Conservation (phyloP, 2,113 vertebrate species). For the Crotalus helleri region DNA sequence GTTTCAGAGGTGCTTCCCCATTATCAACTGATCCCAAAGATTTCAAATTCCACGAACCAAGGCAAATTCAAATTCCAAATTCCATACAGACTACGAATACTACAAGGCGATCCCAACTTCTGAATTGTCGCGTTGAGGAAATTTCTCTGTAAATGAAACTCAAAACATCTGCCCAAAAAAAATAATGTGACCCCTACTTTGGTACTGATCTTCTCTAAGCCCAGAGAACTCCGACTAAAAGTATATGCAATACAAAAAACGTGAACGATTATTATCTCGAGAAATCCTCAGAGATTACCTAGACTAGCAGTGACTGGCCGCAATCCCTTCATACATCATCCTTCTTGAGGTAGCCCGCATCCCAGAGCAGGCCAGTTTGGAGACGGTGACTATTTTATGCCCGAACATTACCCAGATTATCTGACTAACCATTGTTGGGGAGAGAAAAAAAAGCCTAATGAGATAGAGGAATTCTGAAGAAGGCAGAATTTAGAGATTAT, state of each 20-base stretch:
- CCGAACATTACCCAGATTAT: not conserved
- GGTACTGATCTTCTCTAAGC: not conserved
- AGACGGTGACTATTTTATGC: not conserved
- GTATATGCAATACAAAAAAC: not conserved
- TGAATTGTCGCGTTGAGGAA: not conserved
- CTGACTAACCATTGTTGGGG: not conserved
- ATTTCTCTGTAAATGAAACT: not conserved
- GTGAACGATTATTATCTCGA: not conserved
- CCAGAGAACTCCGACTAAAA: not conserved
- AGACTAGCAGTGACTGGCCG: not conserved
- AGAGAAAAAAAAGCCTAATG: not conserved
- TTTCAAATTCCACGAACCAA: not conserved
- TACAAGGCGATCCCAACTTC: not conserved
- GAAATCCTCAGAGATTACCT: not conserved
- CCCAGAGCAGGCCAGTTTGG: not conserved
- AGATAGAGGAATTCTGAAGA: not conserved
- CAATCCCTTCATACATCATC: not conserved
- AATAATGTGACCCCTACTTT: not conserved
- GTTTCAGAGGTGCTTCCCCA: not conserved
- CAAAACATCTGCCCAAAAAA: not conserved
- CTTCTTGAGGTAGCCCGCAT: not conserved
- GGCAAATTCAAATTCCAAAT: not conserved
- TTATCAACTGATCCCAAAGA: not conserved
- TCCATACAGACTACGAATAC: not conserved
- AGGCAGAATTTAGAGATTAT: not conserved